Evolutionary conservation across 2,797 vertebrate genomes (phyloP).

Genomic region (Gallinago stenura): DNA sequence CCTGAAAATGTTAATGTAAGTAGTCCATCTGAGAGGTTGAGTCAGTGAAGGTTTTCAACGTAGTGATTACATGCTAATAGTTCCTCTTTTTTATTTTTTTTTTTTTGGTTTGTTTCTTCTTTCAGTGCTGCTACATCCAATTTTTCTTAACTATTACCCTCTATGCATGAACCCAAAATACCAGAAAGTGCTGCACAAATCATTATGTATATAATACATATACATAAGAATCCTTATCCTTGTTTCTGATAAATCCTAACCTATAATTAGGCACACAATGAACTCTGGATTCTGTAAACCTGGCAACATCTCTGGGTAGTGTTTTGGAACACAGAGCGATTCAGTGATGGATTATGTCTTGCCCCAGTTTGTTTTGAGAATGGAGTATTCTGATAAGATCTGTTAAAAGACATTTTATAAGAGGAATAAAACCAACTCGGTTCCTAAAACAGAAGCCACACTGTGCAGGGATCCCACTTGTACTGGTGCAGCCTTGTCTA

Average conservation of each 20-base stretch:
- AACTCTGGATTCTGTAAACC: neutral
- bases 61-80: neutral
- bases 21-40: neutral
- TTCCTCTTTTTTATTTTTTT: neutral
- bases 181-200: neutral
- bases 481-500: neutral
- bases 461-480: neutral
- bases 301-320: neutral
- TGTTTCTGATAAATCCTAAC: neutral
- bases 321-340: neutral
- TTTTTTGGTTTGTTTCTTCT: neutral
- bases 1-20: neutral
- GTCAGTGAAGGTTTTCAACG: neutral
- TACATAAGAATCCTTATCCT: neutral
- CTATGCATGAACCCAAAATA: neutral
- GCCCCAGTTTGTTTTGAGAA: neutral
- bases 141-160: conserved; percentile 20
- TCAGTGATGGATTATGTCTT: neutral
- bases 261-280: neutral
- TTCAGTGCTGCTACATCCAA: neutral
- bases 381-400: neutral
- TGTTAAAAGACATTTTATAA: neutral
- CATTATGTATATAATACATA: neutral
- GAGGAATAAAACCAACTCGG: neutral
- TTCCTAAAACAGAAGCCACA: neutral